A percentile compares a stretch with the other conserved stretches of the same genome.
Conservation (phyloP, 2,113 vertebrate species). For the Gymnocephalus cernua region DNA sequence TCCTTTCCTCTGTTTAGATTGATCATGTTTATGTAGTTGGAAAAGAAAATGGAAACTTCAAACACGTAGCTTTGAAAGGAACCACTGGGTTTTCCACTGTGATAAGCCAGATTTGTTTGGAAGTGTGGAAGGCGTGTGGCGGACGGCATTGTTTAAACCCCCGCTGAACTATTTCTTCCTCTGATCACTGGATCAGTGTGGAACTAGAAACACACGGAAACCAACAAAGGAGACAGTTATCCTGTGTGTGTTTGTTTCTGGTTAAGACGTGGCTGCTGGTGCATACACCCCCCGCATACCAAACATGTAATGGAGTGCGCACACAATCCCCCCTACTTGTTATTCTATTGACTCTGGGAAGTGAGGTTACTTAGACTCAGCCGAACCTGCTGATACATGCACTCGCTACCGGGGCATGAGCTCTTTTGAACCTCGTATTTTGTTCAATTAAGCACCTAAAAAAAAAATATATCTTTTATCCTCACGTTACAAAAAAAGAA, state of each 20-base stretch:
- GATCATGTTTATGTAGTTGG: slow-evolving; percentile 28
- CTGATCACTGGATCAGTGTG: slow-evolving; percentile 64
- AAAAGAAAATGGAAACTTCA: slow-evolving; percentile 40
- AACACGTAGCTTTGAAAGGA: slow-evolving; percentile 24
- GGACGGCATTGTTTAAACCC: slow-evolving; percentile 46
- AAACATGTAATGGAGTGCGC: slow-evolving; percentile 57
- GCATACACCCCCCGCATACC: slow-evolving; percentile 54
- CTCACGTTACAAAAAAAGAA: background rate
- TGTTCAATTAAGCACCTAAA: background rate
- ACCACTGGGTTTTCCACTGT: background rate
- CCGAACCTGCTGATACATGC: slow-evolving; percentile 41
- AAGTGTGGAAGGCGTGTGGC: slow-evolving; percentile 15
- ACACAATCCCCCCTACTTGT: slow-evolving; percentile 58
- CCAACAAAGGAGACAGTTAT: slow-evolving; percentile 71
- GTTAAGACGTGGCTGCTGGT: slow-evolving; percentile 49
- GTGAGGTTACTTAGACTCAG: slow-evolving; percentile 8
- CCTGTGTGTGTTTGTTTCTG: slow-evolving; percentile 63
- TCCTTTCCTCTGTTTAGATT: slow-evolving; percentile 20
- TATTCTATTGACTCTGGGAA: slow-evolving; percentile 67
- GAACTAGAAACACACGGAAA: slow-evolving; percentile 61
- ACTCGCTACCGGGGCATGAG: background rate
- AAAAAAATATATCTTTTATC: background rate
- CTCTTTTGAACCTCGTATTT: background rate
- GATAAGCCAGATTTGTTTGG: slow-evolving; percentile 46
- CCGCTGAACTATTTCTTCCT: slow-evolving; percentile 46